Evolutionary conservation across 2,797 vertebrate species (phyloP).

Genomic region (Epinephelus coioides): DNA sequence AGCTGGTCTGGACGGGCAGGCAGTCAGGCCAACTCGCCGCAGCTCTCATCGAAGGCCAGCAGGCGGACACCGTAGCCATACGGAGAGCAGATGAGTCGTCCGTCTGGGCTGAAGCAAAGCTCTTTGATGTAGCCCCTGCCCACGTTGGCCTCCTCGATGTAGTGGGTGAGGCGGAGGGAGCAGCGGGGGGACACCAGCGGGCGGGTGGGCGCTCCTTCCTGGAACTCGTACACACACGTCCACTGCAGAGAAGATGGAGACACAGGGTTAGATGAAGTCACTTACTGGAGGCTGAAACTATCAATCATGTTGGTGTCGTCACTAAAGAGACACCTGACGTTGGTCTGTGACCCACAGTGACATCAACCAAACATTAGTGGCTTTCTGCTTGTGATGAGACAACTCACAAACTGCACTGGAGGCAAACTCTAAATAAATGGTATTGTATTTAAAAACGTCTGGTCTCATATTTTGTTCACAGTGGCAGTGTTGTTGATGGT

Average conservation of each 20-base stretch:
- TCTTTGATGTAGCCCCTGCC: conserved; percentile 98
- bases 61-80: conserved; percentile 97
- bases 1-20: conserved; percentile 92
- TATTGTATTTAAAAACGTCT: no score
- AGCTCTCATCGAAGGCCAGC: conserved; percentile 93
- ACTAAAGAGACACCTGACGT: not conserved
- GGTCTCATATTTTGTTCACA: no score
- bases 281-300: not conserved
- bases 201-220: conserved; percentile 94
- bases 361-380: not conserved
- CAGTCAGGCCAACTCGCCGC: conserved; percentile 96
- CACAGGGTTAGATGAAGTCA: not conserved
- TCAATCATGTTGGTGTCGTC: not conserved
- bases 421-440: not conserved
- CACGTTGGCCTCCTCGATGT: conserved; percentile 98
- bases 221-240: conserved; percentile 99
- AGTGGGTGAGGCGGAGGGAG: conserved; percentile 96
- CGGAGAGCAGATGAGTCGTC: conserved; percentile 97
- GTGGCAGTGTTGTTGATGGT: no score
- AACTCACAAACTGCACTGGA: not conserved
- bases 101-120: conserved; percentile 98
- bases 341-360: not conserved
- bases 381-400: not conserved
- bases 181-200: conserved; percentile 92
- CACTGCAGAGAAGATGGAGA: conserved; percentile 84